These are phyloP conservation scores for Drosophila carrolli DNA, from an alignment of 1,140 invertebrate genomes.

Conservation along the genomic window DNA sequence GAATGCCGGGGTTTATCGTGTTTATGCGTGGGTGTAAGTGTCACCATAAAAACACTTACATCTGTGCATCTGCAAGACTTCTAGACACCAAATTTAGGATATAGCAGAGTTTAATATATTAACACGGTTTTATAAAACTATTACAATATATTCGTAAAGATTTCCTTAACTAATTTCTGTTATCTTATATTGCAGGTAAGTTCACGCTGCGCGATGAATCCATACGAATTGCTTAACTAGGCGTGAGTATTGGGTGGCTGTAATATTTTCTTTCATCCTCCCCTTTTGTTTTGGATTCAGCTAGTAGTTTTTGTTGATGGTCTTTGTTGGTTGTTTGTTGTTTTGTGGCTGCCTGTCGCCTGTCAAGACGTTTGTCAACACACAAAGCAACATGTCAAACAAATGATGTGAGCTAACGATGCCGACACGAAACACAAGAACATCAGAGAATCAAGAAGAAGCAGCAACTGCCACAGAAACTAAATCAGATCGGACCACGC, in stretches of 20 bases:
- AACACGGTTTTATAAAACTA: neutral
- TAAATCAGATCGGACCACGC: slow-evolving; percentile 46
- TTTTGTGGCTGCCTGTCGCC: slow-evolving; percentile 55
- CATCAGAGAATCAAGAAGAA: slow-evolving; percentile 12
- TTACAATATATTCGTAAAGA: neutral
- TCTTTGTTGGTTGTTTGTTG: slow-evolving; percentile 24
- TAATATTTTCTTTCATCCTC: slow-evolving; percentile 29
- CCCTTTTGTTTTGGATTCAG: slow-evolving; percentile 15
- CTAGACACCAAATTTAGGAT: neutral
- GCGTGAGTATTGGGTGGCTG: slow-evolving; percentile 72
- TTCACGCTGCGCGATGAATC: slow-evolving; percentile 45
- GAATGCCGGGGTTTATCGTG: neutral
- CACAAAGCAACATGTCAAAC: slow-evolving; percentile 63
- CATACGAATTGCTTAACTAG: slow-evolving; percentile 54
- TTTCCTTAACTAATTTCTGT: slow-evolving; percentile 1
- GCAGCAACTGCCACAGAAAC: slow-evolving; percentile 38
- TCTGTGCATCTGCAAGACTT: slow-evolving; percentile 9
- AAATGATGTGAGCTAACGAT: slow-evolving; percentile 59
- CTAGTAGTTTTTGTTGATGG: neutral
- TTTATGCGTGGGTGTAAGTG: slow-evolving; percentile 4
- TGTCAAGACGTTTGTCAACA: slow-evolving; percentile 79
- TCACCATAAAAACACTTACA: slow-evolving; percentile 14
- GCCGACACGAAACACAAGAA: slow-evolving; percentile 55
- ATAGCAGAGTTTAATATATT: neutral
- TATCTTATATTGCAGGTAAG: slow-evolving; percentile 65